phyloP scores from a whole-genome alignment of 2,113 vertebrate genomes.

The Sciurus niger region DNA sequence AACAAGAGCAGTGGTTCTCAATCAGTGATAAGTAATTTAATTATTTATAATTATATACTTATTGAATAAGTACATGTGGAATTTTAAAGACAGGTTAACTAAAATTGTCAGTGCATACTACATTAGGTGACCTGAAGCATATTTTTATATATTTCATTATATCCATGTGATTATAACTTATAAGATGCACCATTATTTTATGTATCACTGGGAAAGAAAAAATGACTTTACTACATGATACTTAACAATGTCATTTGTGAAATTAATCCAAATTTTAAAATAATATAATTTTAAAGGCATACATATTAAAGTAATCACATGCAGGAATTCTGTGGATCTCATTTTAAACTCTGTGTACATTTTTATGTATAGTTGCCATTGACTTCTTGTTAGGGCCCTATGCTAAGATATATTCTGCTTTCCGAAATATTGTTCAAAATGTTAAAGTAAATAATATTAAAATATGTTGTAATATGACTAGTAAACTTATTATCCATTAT shows the following conservation, averaged over 20 bases:
- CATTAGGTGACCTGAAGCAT: not conserved
- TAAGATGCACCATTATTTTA: not conserved
- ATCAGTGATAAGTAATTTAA: not conserved
- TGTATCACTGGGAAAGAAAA: not conserved
- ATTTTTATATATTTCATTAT: not conserved
- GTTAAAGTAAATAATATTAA: not conserved
- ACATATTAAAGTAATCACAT: not conserved
- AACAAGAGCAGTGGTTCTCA: not conserved
- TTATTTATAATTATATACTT: not conserved
- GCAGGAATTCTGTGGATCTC: not conserved
- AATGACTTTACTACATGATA: not conserved
- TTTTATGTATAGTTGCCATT: not conserved
- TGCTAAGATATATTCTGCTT: not conserved
- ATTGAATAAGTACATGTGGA: not conserved
- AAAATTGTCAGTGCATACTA: not conserved
- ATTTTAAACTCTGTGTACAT: not conserved
- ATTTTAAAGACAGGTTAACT: not conserved
- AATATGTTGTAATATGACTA: not conserved
- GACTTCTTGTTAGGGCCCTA: not conserved
- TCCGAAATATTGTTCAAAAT: not conserved
- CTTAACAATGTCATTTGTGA: not conserved
- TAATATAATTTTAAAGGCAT: not conserved
- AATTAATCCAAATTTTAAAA: constrained; percentile 5
- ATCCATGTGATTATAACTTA: not conserved
- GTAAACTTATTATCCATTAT: not conserved